phyloP scores from a whole-genome alignment of 37 sponge, comb jelly and placozoan species.

The Sycon ciliatum region DNA sequence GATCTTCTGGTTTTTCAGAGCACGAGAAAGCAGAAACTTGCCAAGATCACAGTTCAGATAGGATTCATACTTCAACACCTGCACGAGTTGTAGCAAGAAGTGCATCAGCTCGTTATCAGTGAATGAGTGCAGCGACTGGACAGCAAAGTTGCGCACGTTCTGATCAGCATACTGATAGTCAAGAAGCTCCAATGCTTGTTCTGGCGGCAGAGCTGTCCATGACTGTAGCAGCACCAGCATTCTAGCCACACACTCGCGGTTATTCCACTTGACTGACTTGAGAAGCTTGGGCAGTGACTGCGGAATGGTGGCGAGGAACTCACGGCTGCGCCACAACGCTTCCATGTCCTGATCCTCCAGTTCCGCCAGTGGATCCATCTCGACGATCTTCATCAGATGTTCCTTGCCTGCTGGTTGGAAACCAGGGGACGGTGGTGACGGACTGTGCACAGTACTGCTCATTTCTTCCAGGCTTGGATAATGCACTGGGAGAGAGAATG shows the following conservation, averaged over 20 bases:
- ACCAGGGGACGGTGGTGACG: too few relatives aligned
- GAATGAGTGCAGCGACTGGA: background rate
- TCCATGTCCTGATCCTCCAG: slow-evolving; percentile 75
- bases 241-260: slow-evolving; percentile 69
- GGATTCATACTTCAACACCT: slow-evolving; percentile 91
- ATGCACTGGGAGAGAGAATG: too few relatives aligned
- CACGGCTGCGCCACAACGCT: slow-evolving; percentile 69
- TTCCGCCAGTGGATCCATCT: slow-evolving; percentile 71
- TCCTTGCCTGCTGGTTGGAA: too few relatives aligned
- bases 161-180: slow-evolving; percentile 81
- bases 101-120: slow-evolving; percentile 61
- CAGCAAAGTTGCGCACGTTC: slow-evolving; percentile 30
- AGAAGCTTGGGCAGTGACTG: slow-evolving; percentile 83
- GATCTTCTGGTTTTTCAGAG: slow-evolving; percentile 67
- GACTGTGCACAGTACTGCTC: too few relatives aligned
- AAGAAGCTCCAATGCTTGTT: slow-evolving; percentile 75
- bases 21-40: slow-evolving; percentile 67
- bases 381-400: slow-evolving; percentile 46
- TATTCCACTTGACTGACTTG: slow-evolving; percentile 64
- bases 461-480: too few relatives aligned
- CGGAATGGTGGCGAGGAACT: slow-evolving; percentile 22
- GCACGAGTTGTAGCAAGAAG: slow-evolving; percentile 88
- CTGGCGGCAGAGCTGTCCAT: slow-evolving; percentile 64
- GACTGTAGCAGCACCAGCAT: slow-evolving; percentile 52
- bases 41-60: slow-evolving; percentile 84